phyloP scores from a whole-genome alignment of 92 coral and sea anemone species.

The Pocillopora grandis region DNA sequence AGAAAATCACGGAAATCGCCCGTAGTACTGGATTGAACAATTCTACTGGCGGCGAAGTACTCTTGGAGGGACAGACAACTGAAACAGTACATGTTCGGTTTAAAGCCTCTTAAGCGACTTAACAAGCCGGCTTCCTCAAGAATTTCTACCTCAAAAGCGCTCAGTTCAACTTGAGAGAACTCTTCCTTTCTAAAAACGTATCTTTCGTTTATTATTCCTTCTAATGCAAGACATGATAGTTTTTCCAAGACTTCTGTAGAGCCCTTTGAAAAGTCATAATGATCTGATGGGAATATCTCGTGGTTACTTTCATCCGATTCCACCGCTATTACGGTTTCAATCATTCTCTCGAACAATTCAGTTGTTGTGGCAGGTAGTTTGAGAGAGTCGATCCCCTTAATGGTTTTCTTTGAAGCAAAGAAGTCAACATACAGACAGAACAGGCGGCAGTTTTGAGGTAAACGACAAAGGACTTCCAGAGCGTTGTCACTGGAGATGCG shows the following conservation, averaged over 20 bases:
- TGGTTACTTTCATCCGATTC: constrained; percentile 10
- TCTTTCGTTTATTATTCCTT: constrained; percentile 29
- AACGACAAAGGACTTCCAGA: constrained; percentile 40
- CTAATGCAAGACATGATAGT: constrained; percentile 34
- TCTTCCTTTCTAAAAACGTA: constrained; percentile 24
- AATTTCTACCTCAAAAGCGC: constrained; percentile 29
- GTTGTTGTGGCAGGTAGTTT: constrained; percentile 32
- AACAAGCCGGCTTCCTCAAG: constrained; percentile 48
- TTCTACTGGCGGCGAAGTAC: constrained; percentile 53
- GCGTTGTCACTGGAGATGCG: constrained; percentile 34
- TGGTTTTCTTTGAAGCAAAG: constrained; percentile 7
- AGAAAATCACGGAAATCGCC: constrained; percentile 45
- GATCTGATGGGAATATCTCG: not conserved
- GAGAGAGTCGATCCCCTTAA: not conserved
- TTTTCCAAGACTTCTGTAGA: constrained; percentile 20
- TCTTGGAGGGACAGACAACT: constrained; percentile 55
- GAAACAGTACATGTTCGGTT: constrained; percentile 32
- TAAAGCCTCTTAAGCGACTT: constrained; percentile 22
- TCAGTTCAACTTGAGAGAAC: constrained; percentile 26
- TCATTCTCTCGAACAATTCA: constrained; percentile 11
- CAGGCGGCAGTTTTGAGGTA: constrained; percentile 50
- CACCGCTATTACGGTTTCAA: not conserved
- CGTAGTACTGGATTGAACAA: constrained; percentile 23
- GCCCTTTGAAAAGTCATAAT: not conserved
- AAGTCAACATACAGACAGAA: constrained; percentile 39